Evolutionary conservation across 53 echinoderm and acorn worm genomes (phyloP), one percentile per base, ranked within the genome.

Genomic region (Temnopleurus reevesii): DNA sequence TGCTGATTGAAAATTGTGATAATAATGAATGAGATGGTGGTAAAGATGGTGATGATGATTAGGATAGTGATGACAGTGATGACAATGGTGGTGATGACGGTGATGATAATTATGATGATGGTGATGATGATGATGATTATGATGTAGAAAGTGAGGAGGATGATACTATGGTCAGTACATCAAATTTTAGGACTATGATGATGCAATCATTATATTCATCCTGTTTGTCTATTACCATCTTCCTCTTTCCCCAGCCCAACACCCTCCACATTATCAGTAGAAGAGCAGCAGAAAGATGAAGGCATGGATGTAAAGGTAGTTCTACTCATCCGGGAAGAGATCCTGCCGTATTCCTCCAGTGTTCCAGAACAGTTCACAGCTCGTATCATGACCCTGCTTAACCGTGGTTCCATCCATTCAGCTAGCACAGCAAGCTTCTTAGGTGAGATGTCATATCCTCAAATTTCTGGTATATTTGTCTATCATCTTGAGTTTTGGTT

Each of bases 351-450:
- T 76, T 95, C 95, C 19, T 45, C 93, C 76, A 91, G 89, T 46
- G 92, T 94, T 19, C 98, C 98, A 8, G 94, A 95, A 34, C 84
- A 91, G 29, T 97, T 97, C 64, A 94, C 93, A 0, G 95, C 95
- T 27, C 90, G 93, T 57, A 92, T 97, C 55, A 97, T 97, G 98
- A 89, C 93, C 2, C 93, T 97, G 12, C 94, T 97, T 35, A 97
- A 97, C 64, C 83, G 98, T 53, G 98, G 98, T 12, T 97, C 98
- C 8, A 97, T 97, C 77, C 98, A 97, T 76, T 97, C 98, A 24
- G 94, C 98, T 1, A 95, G 91, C 64, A 95, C 98, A 1, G 94
- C 98, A 33, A 95, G 95, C 86, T 97, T 97, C 85, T 33, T 97
- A 18, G 97, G 97, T 97, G 89, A 81, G 91, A 58, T 35, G 33